Percentiles rank a stretch among this genome's conserved stretches.
These are phyloP conservation scores for Perognathus longimembris DNA, from an alignment of 2,113 vertebrate genomes.

Conservation along the genomic window DNA sequence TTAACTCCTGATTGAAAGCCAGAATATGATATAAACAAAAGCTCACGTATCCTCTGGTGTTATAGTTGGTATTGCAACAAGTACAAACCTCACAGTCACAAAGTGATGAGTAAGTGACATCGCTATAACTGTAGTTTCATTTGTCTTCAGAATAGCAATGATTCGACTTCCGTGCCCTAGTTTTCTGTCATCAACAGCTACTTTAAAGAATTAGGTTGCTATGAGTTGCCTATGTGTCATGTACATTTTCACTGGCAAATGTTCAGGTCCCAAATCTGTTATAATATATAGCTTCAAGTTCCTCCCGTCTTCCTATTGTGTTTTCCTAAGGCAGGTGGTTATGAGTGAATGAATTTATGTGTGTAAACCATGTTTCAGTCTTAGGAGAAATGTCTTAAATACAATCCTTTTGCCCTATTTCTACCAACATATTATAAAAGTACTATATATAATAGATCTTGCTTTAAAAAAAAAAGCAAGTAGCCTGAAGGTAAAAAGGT, in stretches of 20 bases:
- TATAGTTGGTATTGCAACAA: not conserved
- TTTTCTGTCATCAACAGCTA: slow-evolving; percentile 41
- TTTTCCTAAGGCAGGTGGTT: slow-evolving; percentile 6
- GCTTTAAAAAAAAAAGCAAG: slow-evolving; percentile 64
- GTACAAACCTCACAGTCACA: not conserved
- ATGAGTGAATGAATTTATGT: not conserved
- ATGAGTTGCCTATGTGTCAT: not conserved
- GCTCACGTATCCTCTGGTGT: not conserved
- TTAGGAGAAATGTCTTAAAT: slow-evolving; percentile 45
- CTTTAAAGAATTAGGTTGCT: slow-evolving; percentile 61
- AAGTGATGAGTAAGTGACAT: not conserved
- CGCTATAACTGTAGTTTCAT: not conserved
- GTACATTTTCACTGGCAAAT: slow-evolving; percentile 41
- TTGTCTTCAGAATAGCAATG: slow-evolving; percentile 50
- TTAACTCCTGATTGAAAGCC: not conserved
- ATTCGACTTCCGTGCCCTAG: slow-evolving; percentile 21
- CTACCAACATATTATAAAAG: slow-evolving; percentile 37
- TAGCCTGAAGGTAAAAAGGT: slow-evolving; percentile 55
- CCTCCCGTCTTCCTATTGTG: not conserved
- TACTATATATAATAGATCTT: slow-evolving; percentile 69
- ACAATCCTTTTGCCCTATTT: slow-evolving; percentile 9
- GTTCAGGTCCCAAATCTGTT: not conserved
- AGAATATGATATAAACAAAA: not conserved
- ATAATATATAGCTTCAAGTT: not conserved
- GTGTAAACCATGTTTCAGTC: slow-evolving; percentile 18